Base-by-base conservation (phyloP, 2,888 invertebrate genomes). In the Netelia melanura region DNA sequence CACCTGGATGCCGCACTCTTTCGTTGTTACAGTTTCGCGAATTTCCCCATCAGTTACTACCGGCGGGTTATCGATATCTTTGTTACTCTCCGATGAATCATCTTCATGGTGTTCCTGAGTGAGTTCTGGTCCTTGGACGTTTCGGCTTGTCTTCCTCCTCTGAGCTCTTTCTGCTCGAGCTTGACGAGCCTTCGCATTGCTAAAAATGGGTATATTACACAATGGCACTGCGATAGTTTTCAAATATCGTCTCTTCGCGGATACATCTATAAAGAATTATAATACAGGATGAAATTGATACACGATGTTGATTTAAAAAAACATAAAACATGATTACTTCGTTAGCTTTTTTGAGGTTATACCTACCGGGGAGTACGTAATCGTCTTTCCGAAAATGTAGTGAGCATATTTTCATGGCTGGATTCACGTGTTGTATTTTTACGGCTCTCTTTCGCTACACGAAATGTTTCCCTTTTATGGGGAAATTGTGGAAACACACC, bases 141-240 rank as follows among this genome's bases (percentile, higher is more conserved):
- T 65, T 43, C 30, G 30, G 30, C 30, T 30, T 30, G 30, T 30
- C 30, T 30, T 1, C 1, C 30, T 30, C 30, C 30, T 30, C 30
- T 30, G 30, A 30, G 30, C 30, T 30, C 30, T 30, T 30, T 30
- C 30, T 30, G 30, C 30, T 30, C 30, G 30, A 30, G 30, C 30
- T 30, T 30, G 30, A 30, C 30, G 30, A 58, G 58, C 17, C n/a
- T 58, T 23, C 58, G 10, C 10, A 1, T 8, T 58, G n/a, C 17
- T 23, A 8, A 21, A 58, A n/a, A 17, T 14, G 5, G 58, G 21
- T 17, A 70, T n/a, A 54, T 70, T 70, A 70, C 30, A 70, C 54
- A 54, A 70, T 52, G 52, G 68, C 25, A 70, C 54, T 70, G 70
- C 70, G 17, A 25, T 14, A 30, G 3, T 25, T 25, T 70, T 70